Conservation (phyloP, 1,140 invertebrate genomes). For the Anastrepha obliqua region DNA sequence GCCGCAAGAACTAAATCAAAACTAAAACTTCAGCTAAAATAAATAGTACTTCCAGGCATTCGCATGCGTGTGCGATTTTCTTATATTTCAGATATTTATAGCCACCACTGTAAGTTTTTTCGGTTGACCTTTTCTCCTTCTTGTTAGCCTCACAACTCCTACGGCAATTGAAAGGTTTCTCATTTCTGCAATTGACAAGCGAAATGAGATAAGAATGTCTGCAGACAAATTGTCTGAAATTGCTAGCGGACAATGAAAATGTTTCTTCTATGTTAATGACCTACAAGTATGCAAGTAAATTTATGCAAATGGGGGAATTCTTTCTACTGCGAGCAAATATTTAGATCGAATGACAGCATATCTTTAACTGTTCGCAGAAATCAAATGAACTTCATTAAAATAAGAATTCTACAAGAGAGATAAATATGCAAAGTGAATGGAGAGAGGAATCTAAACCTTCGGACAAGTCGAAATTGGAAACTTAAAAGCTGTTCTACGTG, state of each 20-base stretch:
- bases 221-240: constrained; percentile 22
- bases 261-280: neutral
- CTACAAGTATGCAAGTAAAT: constrained; percentile 24
- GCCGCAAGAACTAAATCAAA: no score
- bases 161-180: constrained; percentile 39
- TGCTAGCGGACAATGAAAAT: neutral
- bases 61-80: no score
- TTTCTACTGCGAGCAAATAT: neutral
- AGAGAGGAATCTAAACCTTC: neutral
- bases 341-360: constrained; percentile 4
- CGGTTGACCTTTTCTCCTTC: neutral
- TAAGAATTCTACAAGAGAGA: neutral
- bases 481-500: neutral
- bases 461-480: neutral
- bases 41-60: no score
- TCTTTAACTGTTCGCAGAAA: constrained; percentile 19
- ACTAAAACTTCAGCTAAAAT: no score
- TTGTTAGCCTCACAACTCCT: neutral
- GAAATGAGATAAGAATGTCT: constrained; percentile 31
- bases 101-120: neutral
- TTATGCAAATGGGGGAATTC: neutral
- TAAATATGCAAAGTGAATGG: neutral
- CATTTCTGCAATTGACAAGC: neutral
- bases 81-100: neutral
- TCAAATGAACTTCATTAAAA: constrained; percentile 29